These are phyloP conservation scores for Drosophila bocqueti DNA, from an alignment of 1,140 invertebrate species.

Conservation along the genomic window DNA sequence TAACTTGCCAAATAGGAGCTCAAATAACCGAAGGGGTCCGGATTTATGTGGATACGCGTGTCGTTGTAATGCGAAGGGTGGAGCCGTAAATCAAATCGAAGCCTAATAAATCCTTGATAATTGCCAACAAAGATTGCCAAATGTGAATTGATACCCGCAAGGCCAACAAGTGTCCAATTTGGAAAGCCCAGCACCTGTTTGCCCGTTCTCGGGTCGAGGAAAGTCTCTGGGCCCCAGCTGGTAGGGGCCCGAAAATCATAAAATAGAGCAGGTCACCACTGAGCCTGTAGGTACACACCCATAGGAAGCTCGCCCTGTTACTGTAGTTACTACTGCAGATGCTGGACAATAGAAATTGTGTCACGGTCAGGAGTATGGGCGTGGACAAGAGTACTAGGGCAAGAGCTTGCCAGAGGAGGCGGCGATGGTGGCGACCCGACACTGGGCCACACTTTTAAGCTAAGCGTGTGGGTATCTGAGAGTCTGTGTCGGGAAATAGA, in stretches of 20 bases:
- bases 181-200: constrained; percentile 17
- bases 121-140: constrained; percentile 16
- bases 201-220: constrained; percentile 6
- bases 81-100: constrained; percentile 5
- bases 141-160: constrained; percentile 5
- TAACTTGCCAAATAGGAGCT: constrained; percentile 1
- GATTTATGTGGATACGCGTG: background rate
- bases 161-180: constrained; percentile 47
- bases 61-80: background rate
- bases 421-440: constrained; percentile 36
- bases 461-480: constrained; percentile 37
- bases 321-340: constrained; percentile 28
- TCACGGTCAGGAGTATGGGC: constrained; percentile 79
- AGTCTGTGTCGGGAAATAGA: constrained; percentile 34
- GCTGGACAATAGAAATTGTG: constrained; percentile 75
- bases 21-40: background rate
- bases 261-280: constrained; percentile 44
- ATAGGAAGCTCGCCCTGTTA: constrained; percentile 26
- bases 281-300: constrained; percentile 24
- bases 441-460: constrained; percentile 58
- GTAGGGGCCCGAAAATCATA: background rate
- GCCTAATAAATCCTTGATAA: constrained; percentile 8
- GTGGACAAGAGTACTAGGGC: constrained; percentile 32
- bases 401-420: background rate
- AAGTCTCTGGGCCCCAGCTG: constrained; percentile 20